Evolutionary conservation across 2,888 invertebrate genomes (phyloP), one percentile per base, ranked within the genome.

Genomic region (Octonoba sinensis): DNA sequence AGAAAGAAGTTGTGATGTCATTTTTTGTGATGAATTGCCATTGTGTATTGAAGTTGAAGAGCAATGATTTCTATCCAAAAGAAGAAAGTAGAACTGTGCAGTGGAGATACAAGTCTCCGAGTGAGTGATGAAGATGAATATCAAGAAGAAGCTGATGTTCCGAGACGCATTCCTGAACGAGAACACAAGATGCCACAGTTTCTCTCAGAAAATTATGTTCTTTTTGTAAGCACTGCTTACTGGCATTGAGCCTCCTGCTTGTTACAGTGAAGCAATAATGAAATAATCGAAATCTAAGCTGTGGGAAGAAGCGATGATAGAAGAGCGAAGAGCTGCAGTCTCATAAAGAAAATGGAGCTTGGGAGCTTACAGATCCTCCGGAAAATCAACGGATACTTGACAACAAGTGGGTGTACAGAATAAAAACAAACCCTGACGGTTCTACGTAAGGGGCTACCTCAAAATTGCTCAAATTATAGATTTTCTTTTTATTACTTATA

Each of bases 381-480:
- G 12, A 47, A 13, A n/a, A 13, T 12, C 18, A 3, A 27, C 69
- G 62, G 22, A 15, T 36, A 2, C 59, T 54, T 3, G 22, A 16
- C 6, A 57, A 44, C 24, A n/a, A 44, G 15, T 70, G 69, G 70
- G 24, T 36, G 3, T 70, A 46, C 1, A 49, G 46, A 22, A 46
- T 59, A 0, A 82, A 82, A 60, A 18, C 2, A 36, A 59, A 71
- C 16, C 15, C 49, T 18, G 66, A 71, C 36, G 71, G 76, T n/a
- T 16, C 18, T 16, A n/a, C n/a, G n/a, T n/a, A n/a, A n/a, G n/a
- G n/a, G n/a, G n/a, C n/a, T n/a, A n/a, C n/a, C n/a, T n/a, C n/a
- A n/a, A n/a, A n/a, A n/a, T n/a, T n/a, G n/a, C n/a, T n/a, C n/a
- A n/a, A n/a, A n/a, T n/a, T n/a, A n/a, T n/a, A n/a, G n/a, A n/a